Evolutionary conservation across 2,113 vertebrate species (phyloP).

Genomic region (Nansenia antarctica): DNA sequence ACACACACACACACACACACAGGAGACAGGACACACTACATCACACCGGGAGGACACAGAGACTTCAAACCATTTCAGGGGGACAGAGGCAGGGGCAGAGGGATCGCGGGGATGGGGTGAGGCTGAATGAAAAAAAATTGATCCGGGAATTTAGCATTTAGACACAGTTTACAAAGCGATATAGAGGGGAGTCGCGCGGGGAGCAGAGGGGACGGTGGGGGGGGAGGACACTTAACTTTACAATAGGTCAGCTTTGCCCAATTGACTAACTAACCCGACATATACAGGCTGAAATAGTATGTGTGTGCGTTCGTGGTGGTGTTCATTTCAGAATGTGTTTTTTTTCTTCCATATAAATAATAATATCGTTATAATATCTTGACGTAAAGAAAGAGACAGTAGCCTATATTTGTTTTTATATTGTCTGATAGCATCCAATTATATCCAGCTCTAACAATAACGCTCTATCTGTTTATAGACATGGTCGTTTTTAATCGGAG

Average conservation of each 20-base stretch:
- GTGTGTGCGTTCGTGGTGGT: not conserved
- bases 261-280: slow-evolving; percentile 49
- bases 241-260: slow-evolving; percentile 69
- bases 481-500: no score
- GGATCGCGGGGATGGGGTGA: slow-evolving; percentile 49
- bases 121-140: slow-evolving; percentile 81
- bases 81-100: slow-evolving; percentile 57
- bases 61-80: slow-evolving; percentile 61
- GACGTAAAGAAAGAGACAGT: no score
- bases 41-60: slow-evolving; percentile 61
- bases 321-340: not conserved
- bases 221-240: slow-evolving; percentile 72
- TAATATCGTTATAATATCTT: no score
- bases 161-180: slow-evolving; percentile 82
- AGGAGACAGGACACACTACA: slow-evolving; percentile 44
- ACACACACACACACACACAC: not conserved
- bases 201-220: slow-evolving; percentile 43
- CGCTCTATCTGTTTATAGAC: no score
- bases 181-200: slow-evolving; percentile 58
- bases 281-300: slow-evolving; percentile 20
- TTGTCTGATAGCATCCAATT: no score
- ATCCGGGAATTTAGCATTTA: slow-evolving; percentile 81
- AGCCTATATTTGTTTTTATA: no score
- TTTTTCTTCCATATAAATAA: no score
- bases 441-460: no score